These are phyloP conservation scores for Cyclina sinensis DNA, from an alignment of 1,140 invertebrate species.

Conservation along the genomic window DNA sequence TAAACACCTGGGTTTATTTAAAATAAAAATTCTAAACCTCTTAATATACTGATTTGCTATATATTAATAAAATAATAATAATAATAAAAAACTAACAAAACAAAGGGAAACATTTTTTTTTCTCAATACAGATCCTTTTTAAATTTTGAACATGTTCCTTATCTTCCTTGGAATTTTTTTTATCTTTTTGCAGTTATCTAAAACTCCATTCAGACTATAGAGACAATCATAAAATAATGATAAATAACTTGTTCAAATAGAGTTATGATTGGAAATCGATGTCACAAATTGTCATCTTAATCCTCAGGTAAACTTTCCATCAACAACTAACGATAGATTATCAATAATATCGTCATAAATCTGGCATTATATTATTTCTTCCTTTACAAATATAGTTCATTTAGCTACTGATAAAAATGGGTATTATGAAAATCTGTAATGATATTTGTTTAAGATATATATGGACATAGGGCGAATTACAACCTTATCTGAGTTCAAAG, in stretches of 20 bases:
- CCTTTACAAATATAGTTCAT: slow-evolving; percentile 34
- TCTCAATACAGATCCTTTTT: no score
- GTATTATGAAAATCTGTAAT: slow-evolving; percentile 5
- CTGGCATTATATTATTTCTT: not conserved
- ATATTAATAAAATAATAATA: no score
- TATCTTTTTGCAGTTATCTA: not conserved
- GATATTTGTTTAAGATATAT: slow-evolving; percentile 1
- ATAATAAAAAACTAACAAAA: no score
- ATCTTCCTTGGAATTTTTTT: no score
- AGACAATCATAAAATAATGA: not conserved
- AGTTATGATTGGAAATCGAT: not conserved
- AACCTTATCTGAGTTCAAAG: no score
- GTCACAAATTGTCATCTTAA: not conserved
- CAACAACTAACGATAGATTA: slow-evolving; percentile 18
- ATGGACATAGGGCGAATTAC: no score
- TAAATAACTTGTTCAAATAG: slow-evolving; percentile 2
- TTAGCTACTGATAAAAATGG: not conserved
- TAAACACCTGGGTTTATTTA: no score
- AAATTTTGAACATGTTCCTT: no score
- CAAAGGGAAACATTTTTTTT: no score
- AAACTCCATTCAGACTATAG: not conserved
- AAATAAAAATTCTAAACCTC: no score
- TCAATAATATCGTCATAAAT: slow-evolving; percentile 19
- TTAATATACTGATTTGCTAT: no score
- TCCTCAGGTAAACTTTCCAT: not conserved